Evolutionary conservation across 2,888 invertebrate genomes (phyloP).

Genomic region (Philhelius pedissequus): DNA sequence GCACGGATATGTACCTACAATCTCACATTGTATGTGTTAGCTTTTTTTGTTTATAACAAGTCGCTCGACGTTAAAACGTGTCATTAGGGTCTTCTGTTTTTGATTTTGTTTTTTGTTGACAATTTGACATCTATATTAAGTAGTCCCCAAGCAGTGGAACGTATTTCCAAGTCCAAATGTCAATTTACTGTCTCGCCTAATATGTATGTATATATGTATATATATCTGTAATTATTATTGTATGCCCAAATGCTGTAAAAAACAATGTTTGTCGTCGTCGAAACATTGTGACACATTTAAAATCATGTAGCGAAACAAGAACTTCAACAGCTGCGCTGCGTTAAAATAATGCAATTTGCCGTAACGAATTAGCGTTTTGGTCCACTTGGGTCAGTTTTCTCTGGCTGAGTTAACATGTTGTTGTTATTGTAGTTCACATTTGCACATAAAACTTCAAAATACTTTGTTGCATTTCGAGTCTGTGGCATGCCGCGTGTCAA

Average conservation of each 20-base stretch:
- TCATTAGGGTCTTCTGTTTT: background rate
- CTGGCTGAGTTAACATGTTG: background rate
- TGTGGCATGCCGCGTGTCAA: background rate
- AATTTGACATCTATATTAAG: background rate
- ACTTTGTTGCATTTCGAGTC: background rate
- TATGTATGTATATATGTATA: background rate
- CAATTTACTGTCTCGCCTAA: background rate
- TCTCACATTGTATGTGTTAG: background rate
- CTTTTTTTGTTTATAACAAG: background rate
- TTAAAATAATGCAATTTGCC: constrained; percentile 4
- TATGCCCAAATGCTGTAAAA: background rate
- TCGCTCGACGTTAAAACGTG: background rate
- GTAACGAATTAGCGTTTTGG: constrained; percentile 9
- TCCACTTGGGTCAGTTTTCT: background rate
- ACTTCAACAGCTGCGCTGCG: background rate
- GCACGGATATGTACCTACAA: background rate
- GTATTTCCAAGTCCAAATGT: background rate
- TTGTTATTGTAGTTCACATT: background rate
- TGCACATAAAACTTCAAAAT: background rate
- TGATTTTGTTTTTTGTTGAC: background rate
- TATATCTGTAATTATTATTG: no score
- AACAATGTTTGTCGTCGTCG: background rate
- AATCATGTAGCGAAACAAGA: constrained; percentile 8
- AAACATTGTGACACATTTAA: constrained; percentile 8
- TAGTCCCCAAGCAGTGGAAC: background rate